These are phyloP conservation scores for Galerucella pusilla DNA, from an alignment of 2,888 invertebrate genomes.

Conservation along the genomic window DNA sequence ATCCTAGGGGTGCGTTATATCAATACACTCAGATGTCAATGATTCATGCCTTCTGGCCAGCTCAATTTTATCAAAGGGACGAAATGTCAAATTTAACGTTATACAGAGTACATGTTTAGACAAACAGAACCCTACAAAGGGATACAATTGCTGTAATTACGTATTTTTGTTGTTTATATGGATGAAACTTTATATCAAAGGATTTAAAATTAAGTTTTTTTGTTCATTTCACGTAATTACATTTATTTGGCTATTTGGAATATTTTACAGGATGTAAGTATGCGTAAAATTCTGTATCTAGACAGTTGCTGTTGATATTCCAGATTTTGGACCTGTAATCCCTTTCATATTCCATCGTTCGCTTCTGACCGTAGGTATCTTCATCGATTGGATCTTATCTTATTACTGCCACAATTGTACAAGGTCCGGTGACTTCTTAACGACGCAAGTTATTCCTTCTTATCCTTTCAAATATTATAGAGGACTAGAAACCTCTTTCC, in stretches of 20 bases:
- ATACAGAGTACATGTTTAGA: neutral
- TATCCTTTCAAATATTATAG: too few species aligned
- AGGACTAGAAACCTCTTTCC: too few species aligned
- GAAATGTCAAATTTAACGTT: conserved; percentile 15
- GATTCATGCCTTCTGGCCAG: conserved; percentile 8
- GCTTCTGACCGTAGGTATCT: too few species aligned
- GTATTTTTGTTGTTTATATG: conserved; percentile 8
- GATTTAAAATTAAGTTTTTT: neutral
- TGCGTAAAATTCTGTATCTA: too few species aligned
- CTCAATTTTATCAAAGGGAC: conserved; percentile 11
- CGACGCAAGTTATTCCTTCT: too few species aligned
- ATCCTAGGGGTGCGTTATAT: conserved; percentile 1
- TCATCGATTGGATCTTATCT: too few species aligned
- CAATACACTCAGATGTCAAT: conserved; percentile 15
- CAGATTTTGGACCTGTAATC: too few species aligned
- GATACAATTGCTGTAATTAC: conserved; percentile 8
- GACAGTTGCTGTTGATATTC: too few species aligned
- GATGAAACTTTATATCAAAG: neutral
- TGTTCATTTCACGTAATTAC: neutral
- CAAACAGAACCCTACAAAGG: conserved; percentile 12
- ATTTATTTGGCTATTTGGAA: neutral
- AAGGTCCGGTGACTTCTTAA: too few species aligned
- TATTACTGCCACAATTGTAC: too few species aligned
- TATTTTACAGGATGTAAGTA: neutral
- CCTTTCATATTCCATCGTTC: too few species aligned